Percentiles rank a stretch among this genome's conserved stretches.
These are phyloP conservation scores for Lycaon pictus DNA, from an alignment of 2,113 vertebrate species.

Conservation along the genomic window DNA sequence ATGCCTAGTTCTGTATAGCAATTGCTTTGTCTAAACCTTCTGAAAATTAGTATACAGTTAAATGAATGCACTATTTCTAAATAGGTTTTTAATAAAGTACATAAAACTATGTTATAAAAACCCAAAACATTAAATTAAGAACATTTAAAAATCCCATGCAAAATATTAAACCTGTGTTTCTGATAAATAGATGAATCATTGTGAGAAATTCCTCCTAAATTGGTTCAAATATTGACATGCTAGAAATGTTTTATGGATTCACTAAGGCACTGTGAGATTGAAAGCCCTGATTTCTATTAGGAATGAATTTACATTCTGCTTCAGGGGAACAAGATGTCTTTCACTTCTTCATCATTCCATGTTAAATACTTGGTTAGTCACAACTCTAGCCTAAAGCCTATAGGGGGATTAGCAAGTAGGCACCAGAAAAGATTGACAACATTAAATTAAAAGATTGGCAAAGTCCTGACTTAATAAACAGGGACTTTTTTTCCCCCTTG, in stretches of 20 bases:
- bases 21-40: not conserved
- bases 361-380: conserved; percentile 62
- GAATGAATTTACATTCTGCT: conserved; percentile 75
- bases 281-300: conserved; percentile 69
- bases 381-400: conserved; percentile 21
- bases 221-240: conserved; percentile 65
- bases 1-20: not conserved
- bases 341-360: conserved; percentile 52
- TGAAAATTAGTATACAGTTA: conserved; percentile 18
- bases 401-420: not conserved
- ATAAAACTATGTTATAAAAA: not conserved
- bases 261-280: conserved; percentile 53
- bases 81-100: not conserved
- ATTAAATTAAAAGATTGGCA: not conserved
- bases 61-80: not conserved
- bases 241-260: conserved; percentile 33
- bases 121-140: not conserved
- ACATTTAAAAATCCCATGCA: conserved; percentile 14
- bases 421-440: not conserved
- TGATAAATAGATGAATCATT: not conserved
- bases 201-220: conserved; percentile 22
- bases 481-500: not conserved
- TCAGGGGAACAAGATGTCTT: conserved; percentile 59
- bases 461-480: not conserved
- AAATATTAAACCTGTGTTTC: conserved; percentile 6